A percentile compares a stretch with the other conserved stretches of the same genome.
These are phyloP conservation scores for Tylochromis polylepis DNA, from an alignment of 2,113 vertebrate species.

Conservation along the genomic window DNA sequence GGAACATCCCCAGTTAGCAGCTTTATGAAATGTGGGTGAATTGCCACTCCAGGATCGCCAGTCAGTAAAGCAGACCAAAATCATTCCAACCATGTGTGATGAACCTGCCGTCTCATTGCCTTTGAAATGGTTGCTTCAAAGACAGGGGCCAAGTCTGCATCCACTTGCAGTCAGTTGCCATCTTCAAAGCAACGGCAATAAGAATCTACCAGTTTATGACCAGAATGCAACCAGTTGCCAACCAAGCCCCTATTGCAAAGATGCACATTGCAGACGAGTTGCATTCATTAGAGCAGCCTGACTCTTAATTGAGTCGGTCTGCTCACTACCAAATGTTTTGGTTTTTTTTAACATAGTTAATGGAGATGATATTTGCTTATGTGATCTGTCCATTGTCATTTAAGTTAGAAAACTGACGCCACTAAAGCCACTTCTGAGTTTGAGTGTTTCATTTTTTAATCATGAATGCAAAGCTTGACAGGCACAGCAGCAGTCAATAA, in stretches of 20 bases:
- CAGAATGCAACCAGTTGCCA: background rate
- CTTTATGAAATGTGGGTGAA: background rate
- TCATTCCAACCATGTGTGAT: background rate
- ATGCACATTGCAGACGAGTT: background rate
- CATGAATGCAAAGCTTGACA: background rate
- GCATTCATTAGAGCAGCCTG: background rate
- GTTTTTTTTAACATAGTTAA: background rate
- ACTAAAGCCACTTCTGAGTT: background rate
- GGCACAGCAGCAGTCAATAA: background rate
- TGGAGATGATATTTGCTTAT: background rate
- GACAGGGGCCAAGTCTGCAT: background rate
- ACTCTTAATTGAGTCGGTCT: background rate
- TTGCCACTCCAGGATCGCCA: background rate
- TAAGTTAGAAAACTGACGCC: background rate
- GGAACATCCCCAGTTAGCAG: background rate
- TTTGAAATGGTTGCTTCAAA: background rate
- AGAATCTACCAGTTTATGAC: rapidly evolving
- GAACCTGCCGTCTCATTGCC: background rate
- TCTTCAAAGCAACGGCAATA: background rate
- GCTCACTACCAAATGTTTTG: background rate
- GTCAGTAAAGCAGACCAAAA: background rate
- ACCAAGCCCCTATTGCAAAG: rapidly evolving
- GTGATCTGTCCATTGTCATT: background rate
- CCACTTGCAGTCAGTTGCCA: background rate
- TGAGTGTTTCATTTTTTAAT: background rate